These are phyloP conservation scores for Lepidothrix coronata DNA, from an alignment of 2,113 vertebrate species.

Conservation along the genomic window DNA sequence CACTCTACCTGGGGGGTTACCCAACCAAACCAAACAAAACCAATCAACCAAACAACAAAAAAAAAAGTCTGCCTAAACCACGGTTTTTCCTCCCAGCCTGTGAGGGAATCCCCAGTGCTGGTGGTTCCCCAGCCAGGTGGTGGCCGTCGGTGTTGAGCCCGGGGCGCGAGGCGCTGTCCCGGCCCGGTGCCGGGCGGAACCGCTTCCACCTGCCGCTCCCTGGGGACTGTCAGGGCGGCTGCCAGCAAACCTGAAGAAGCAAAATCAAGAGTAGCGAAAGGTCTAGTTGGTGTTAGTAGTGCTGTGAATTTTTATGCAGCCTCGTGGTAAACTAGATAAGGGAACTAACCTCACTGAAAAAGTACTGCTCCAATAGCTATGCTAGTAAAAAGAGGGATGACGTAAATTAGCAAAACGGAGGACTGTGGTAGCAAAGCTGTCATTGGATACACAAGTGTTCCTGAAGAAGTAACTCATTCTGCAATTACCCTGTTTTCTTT, in stretches of 20 bases:
- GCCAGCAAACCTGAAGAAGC: neutral
- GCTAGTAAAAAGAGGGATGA: neutral
- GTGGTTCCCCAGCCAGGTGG: neutral
- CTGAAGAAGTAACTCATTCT: neutral
- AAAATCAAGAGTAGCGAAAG: neutral
- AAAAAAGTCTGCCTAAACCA: neutral
- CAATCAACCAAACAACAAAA: too few species aligned
- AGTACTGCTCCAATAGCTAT: neutral
- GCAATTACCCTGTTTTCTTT: neutral
- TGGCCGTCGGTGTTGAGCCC: neutral
- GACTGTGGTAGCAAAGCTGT: neutral
- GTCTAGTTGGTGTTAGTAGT: neutral
- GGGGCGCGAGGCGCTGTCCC: neutral
- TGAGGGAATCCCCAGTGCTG: neutral
- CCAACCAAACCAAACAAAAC: too few species aligned
- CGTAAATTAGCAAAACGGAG: neutral
- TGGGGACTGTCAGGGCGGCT: neutral
- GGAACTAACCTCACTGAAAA: neutral
- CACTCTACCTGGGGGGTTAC: neutral
- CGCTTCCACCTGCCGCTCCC: neutral
- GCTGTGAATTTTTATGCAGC: neutral
- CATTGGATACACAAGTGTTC: accelerated
- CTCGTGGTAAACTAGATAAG: neutral
- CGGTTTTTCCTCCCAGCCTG: too few species aligned
- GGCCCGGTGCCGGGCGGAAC: too few species aligned